These are phyloP conservation scores for Drosophila equinoxialis DNA, from an alignment of 1,140 invertebrate species.

Conservation along the genomic window DNA sequence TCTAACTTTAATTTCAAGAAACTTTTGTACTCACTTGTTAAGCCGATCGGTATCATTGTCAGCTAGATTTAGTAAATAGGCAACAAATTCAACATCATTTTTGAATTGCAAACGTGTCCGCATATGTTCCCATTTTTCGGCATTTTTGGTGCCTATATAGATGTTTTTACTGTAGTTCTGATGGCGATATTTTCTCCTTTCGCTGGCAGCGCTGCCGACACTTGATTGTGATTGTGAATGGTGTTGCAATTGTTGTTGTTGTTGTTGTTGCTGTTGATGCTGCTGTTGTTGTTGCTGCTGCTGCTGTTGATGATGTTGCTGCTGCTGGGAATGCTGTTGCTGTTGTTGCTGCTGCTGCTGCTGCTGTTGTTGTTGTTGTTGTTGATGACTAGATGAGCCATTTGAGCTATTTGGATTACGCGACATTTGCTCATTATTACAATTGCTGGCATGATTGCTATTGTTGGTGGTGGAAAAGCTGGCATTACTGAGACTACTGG, in stretches of 20 bases:
- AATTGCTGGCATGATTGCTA: constrained; percentile 55
- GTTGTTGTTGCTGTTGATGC: constrained; percentile 36
- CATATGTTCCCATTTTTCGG: constrained; percentile 83
- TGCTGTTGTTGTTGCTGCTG: constrained; percentile 32
- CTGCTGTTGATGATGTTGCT: constrained; percentile 26
- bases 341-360: constrained; percentile 30
- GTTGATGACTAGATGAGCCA: constrained; percentile 34
- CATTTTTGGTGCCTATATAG: constrained; percentile 83
- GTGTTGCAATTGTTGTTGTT: constrained; percentile 33
- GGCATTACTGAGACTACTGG: constrained; percentile 65
- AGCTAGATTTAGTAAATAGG: constrained; percentile 83
- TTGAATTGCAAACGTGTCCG: constrained; percentile 80
- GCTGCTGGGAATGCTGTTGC: constrained; percentile 19
- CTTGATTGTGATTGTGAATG: constrained; percentile 31
- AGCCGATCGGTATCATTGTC: constrained; percentile 82
- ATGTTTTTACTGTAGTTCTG: constrained; percentile 83
- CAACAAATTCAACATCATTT: constrained; percentile 83
- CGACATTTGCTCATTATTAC: constrained; percentile 4
- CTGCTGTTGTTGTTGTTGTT: constrained; percentile 28
- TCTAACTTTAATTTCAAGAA: background rate
- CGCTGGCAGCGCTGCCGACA: constrained; percentile 61
- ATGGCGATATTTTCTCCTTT: constrained; percentile 77
- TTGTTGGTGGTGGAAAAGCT: constrained; percentile 73
- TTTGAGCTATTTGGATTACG: constrained; percentile 20
- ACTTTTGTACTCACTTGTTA: constrained; percentile 74